Percentiles rank a stretch among this genome's conserved stretches.
phyloP scores from a whole-genome alignment of 1,140 invertebrate genomes.

The Trichonephila clavata region DNA sequence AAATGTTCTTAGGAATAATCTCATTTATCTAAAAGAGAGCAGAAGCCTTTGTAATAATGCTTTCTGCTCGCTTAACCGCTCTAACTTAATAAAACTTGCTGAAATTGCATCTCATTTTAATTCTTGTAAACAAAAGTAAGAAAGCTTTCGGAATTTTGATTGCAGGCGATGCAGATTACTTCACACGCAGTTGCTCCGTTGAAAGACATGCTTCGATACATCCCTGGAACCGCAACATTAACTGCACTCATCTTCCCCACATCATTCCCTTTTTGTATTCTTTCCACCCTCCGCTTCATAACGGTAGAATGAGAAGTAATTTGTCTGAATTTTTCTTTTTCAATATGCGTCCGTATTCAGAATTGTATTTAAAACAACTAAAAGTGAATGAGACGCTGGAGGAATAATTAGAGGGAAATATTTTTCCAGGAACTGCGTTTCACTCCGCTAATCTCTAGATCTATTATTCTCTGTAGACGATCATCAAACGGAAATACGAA shows the following conservation, averaged over 20 bases:
- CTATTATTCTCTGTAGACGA: not conserved
- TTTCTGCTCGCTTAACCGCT: not conserved
- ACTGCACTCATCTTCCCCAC: not conserved
- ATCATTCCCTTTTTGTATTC: not conserved
- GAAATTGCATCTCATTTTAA: not conserved
- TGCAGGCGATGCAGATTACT: not conserved
- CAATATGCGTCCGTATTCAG: not conserved
- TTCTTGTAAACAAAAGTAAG: not conserved
- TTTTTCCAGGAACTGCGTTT: not conserved
- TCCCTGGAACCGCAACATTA: conserved; percentile 45
- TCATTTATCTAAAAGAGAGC: not conserved
- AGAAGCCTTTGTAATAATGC: not conserved
- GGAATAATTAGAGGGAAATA: not conserved
- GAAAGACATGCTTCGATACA: conserved; percentile 24
- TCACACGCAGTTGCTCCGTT: not conserved
- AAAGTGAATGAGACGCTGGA: not conserved
- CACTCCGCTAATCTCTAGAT: not conserved
- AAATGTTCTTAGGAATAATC: not conserved
- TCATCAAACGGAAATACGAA: not conserved
- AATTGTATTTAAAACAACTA: not conserved
- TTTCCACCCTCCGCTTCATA: too few relatives aligned
- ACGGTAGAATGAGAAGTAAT: not conserved
- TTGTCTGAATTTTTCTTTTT: not conserved
- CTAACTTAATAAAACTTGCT: not conserved
- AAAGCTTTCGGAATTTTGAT: not conserved